These are phyloP conservation scores for Drosophila orena DNA, from an alignment of 1,140 invertebrate genomes.

Conservation along the genomic window DNA sequence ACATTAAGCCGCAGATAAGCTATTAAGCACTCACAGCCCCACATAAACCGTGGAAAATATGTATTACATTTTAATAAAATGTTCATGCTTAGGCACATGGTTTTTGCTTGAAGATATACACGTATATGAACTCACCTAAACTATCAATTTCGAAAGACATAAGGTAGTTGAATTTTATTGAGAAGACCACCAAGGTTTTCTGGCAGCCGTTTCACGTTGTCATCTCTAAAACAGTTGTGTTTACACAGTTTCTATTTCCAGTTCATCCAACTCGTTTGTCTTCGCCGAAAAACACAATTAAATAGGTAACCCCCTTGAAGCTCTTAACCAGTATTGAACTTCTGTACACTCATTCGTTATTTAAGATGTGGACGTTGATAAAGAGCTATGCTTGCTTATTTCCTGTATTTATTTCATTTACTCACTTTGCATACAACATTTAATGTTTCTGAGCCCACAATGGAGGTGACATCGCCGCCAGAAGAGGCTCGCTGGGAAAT, in stretches of 20 bases:
- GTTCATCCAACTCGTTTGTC: conserved; percentile 51
- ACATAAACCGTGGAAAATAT: conserved; percentile 4
- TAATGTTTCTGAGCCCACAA: conserved; percentile 38
- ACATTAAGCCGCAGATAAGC: conserved; percentile 33
- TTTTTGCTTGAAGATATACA: background rate
- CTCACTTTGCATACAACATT: conserved; percentile 57
- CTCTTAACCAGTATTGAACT: conserved; percentile 44
- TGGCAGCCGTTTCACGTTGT: conserved; percentile 26
- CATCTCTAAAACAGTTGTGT: conserved; percentile 49
- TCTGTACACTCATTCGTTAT: conserved; percentile 37
- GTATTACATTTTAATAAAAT: background rate
- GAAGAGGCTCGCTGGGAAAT: conserved; percentile 13
- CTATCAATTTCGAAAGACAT: background rate
- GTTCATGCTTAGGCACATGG: conserved; percentile 1
- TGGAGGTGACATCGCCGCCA: conserved; percentile 36
- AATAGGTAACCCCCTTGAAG: conserved; percentile 35
- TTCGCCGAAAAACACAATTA: conserved; percentile 64
- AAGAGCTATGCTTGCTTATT: conserved; percentile 57
- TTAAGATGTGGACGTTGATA: conserved; percentile 74
- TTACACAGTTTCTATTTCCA: conserved; percentile 57
- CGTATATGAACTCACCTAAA: conserved; percentile 6
- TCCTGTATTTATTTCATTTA: conserved; percentile 52
- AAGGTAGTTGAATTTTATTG: background rate
- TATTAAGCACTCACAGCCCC: conserved; percentile 23
- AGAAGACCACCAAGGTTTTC: conserved; percentile 19